A percentile compares a stretch with the other conserved stretches of the same genome.
phyloP scores from a whole-genome alignment of 1,140 invertebrate genomes.

The Drosophila oshimai region DNA sequence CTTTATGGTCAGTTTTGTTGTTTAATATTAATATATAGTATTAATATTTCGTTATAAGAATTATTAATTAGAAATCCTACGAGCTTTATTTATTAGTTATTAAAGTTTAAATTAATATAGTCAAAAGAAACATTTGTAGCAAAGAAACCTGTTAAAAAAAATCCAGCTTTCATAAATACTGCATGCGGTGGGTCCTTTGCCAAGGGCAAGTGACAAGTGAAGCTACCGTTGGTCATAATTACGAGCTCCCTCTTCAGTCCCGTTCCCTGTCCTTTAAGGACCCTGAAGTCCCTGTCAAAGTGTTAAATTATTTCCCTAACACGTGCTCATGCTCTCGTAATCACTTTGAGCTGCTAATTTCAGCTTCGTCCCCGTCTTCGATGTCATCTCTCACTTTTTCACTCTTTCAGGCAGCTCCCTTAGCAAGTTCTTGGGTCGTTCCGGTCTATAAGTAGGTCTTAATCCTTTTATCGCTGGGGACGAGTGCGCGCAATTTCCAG shows the following conservation, averaged over 20 bases:
- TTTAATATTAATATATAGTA: no score
- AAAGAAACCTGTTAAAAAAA: neutral
- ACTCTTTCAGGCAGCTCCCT: neutral
- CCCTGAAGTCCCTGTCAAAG: conserved; percentile 19
- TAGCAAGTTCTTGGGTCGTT: conserved; percentile 18
- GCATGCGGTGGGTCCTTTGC: conserved; percentile 48
- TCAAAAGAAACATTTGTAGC: neutral
- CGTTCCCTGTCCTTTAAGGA: neutral
- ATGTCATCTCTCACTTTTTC: neutral
- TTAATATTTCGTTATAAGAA: no score
- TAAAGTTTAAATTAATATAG: neutral
- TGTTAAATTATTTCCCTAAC: conserved; percentile 53
- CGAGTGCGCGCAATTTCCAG: conserved; percentile 55
- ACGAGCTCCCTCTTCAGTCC: neutral
- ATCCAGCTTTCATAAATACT: neutral
- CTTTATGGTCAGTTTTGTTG: no score
- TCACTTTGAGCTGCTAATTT: conserved; percentile 67
- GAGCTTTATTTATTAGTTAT: neutral
- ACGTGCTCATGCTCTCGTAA: conserved; percentile 65
- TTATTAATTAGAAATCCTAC: neutral
- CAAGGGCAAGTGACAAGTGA: conserved; percentile 46
- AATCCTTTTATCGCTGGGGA: conserved; percentile 73
- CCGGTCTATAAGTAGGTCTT: conserved; percentile 57
- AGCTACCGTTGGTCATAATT: conserved; percentile 68
- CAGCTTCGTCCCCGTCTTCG: conserved; percentile 26